These are phyloP conservation scores for Cossypha heuglini DNA, from an alignment of 2,797 vertebrate genomes.

Conservation along the genomic window DNA sequence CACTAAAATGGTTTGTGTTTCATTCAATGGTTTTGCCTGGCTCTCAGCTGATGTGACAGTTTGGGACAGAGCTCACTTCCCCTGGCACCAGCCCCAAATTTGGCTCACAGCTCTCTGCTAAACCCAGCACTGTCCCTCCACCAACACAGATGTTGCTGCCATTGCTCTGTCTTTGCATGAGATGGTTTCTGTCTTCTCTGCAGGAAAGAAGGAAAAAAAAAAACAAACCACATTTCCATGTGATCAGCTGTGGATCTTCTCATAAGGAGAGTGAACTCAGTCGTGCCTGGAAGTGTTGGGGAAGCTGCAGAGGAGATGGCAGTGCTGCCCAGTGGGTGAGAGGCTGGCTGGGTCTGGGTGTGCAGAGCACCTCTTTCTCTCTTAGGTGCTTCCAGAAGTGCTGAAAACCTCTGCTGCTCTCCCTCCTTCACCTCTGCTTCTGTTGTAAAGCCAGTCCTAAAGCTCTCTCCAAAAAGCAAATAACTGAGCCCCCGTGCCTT, in stretches of 20 bases:
- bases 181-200: neutral
- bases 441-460: neutral
- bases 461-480: neutral
- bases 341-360: neutral
- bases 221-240: rapidly evolving
- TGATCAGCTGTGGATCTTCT: neutral
- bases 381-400: neutral
- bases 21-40: neutral
- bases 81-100: neutral
- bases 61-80: neutral
- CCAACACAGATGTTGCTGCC: neutral
- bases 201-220: neutral
- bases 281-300: neutral
- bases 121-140: rapidly evolving
- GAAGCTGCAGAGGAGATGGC: neutral
- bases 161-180: neutral
- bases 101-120: neutral
- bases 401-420: neutral
- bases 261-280: neutral
- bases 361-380: neutral
- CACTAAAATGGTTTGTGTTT: neutral
- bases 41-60: neutral
- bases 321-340: neutral
- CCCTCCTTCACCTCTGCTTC: neutral
- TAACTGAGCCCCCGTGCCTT: neutral